Evolutionary conservation across 2,113 vertebrate species (phyloP), one percentile per base, ranked within the genome.

Genomic region (Sardina pilchardus): DNA sequence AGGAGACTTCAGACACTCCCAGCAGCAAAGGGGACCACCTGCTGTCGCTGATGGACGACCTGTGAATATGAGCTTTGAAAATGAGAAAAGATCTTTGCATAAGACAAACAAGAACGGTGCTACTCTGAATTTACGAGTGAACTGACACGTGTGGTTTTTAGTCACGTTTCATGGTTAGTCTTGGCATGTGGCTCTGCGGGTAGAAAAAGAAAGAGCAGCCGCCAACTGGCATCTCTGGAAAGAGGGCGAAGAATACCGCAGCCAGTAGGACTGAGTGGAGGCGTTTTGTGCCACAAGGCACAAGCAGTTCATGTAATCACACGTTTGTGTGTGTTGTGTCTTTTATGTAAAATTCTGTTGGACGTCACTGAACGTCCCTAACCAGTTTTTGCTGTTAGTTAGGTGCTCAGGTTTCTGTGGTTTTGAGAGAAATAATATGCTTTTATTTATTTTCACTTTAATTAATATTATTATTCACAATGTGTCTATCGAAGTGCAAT

Each of bases 21-120:
- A 94, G 84, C 85, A 94, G 83, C 90, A 99, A 96, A 86, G 98
- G 97, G 21, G 97, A 96, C 0, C 96, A 98, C 56, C 91, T 99
- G 81, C 92, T 99, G 47, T 96, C 97, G 82, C 94, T 98, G 95
- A 98, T 99, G 97, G 98, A 99, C 6, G 94, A 91, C 39, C 93
- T 98, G 39, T 97, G 94, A 96, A 82, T n/a, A 47, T 43, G 44
- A 30, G 7, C 47, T 6, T 3, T 2, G 19, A 21, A 59, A 3
- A 59, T 14, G 47, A 75, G 59, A 42, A 42, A 81, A 19, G 26
- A 21, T 3, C 2, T 21, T 5, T 1, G 50, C 50, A 53, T 19
- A 53, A 53, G 50, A 53, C 16, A 14, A 17, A 53, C 50, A 19
- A 17, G 17, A 53, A 53, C 4, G 50, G 16, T 17, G 50, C 50